Base-by-base conservation (phyloP, 1,140 invertebrate species). In the Drosophila seguyi region DNA sequence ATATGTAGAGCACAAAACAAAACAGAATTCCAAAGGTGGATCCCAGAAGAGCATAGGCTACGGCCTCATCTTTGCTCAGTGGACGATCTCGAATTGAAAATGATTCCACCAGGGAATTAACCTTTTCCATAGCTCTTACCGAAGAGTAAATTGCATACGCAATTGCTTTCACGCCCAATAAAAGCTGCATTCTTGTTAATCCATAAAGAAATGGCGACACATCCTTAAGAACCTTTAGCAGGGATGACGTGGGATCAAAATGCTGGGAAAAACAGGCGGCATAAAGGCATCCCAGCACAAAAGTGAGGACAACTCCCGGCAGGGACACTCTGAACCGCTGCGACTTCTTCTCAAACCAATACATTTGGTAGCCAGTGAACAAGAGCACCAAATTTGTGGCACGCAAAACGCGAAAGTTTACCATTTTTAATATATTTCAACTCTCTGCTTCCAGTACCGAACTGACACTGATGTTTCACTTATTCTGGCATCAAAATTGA, bases 281-380 rank as follows among this genome's bases (percentile, higher is more conserved):
- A 42, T 92, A 92, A 7, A 81, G 18, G 25, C 76, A 59, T 13
- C 47, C 71, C 11, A 92, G 44, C 1, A 75, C 20, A 6, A 91
- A 53, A 4, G 92, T 57, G 48, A 90, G 42, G 2, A 83, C 14
- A 2, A 69, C 52, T 5, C 60, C 73, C 0, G 68, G 68, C n/a
- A 86, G 13, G 10, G 79, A 79, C 4, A 92, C 14, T 1, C 57
- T 65, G 56, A 79, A 92, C 1, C 73, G 72, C 16, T 73, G 79
- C n/a, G 53, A 34, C 42, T 79, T 78, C 1, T 38, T 16, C 31
- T 86, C 91, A 38, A 86, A 87, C 72, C 63, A 79, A 63, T 90
- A 78, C 47, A 91, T 34, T 58, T 92, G 91, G 45, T 91, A 92
- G 11, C 81, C 91, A 7, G 58, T 76, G 8, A 92, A 20, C 16